Conservation (phyloP, 2,888 invertebrate genomes). For the Chrysolina oricalcia region DNA sequence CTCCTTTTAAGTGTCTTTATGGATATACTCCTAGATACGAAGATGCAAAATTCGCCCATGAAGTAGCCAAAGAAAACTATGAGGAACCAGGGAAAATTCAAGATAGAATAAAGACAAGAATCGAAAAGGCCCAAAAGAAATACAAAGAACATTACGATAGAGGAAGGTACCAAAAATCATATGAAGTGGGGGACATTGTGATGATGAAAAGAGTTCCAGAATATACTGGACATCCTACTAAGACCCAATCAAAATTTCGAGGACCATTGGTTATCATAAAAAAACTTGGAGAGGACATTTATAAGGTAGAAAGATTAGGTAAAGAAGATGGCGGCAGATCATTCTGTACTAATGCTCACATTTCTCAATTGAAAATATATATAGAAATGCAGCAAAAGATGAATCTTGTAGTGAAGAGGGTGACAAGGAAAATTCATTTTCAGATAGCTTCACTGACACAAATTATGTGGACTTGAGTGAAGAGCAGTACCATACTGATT, state of each 20-base stretch:
- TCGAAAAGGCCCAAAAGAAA: not conserved
- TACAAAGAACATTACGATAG: not conserved
- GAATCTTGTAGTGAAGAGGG: no score
- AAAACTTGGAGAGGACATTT: not conserved
- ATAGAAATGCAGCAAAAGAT: not conserved
- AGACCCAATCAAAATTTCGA: not conserved
- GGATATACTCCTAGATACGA: not conserved
- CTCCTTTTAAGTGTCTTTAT: no score
- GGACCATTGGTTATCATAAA: not conserved
- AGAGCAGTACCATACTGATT: no score
- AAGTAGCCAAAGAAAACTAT: not conserved
- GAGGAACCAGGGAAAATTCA: no score
- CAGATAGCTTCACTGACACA: no score
- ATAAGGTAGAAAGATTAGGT: no score
- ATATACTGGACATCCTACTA: not conserved
- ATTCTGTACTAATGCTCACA: not conserved
- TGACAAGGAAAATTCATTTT: no score
- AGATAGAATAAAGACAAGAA: not conserved
- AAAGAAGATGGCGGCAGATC: no score
- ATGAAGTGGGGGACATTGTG: not conserved
- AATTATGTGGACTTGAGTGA: no score
- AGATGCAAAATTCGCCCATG: not conserved
- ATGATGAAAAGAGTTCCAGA: not conserved
- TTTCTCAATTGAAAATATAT: not conserved
- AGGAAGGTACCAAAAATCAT: not conserved